Percentiles rank a stretch among this genome's conserved stretches.
Conservation (phyloP, 2,888 invertebrate species). For the Lysandra bellargus region DNA sequence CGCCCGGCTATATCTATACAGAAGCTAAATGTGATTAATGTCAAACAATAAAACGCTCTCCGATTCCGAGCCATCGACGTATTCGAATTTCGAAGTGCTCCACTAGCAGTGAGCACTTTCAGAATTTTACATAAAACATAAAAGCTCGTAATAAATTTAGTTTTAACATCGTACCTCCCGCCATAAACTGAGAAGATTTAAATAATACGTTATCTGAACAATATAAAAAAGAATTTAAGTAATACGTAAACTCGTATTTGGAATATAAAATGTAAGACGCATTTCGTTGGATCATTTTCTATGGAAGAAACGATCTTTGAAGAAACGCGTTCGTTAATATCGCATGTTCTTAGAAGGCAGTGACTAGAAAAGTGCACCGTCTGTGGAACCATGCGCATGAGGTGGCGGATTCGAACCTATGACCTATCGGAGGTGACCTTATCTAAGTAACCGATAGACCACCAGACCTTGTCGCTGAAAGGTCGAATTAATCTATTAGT, state of each 20-base stretch:
- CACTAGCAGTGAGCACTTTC: conserved; percentile 5
- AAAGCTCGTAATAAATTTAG: conserved; percentile 30
- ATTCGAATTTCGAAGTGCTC: neutral
- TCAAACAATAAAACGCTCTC: conserved; percentile 5
- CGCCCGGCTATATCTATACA: conserved; percentile 24
- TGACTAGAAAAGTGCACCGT: conserved; percentile 57
- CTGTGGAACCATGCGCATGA: conserved; percentile 70
- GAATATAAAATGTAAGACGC: conserved; percentile 41
- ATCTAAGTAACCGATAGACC: conserved; percentile 41
- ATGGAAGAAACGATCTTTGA: conserved; percentile 48
- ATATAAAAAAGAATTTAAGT: neutral
- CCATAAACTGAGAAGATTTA: conserved; percentile 26
- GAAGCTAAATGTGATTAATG: conserved; percentile 25
- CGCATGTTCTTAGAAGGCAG: conserved; percentile 73
- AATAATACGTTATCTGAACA: conserved; percentile 12
- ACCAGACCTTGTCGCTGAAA: conserved; percentile 29
- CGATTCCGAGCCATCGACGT: neutral
- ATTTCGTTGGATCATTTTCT: conserved; percentile 43
- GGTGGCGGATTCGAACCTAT: conserved; percentile 53
- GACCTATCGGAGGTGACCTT: conserved; percentile 36
- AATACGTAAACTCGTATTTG: conserved; percentile 15
- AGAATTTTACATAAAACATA: conserved; percentile 27
- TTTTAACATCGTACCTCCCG: conserved; percentile 25
- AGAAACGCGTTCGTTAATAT: conserved; percentile 53
- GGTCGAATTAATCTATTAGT: conserved; percentile 42